Conservation (phyloP, 23 tunicate genomes). For the Styela clava region DNA sequence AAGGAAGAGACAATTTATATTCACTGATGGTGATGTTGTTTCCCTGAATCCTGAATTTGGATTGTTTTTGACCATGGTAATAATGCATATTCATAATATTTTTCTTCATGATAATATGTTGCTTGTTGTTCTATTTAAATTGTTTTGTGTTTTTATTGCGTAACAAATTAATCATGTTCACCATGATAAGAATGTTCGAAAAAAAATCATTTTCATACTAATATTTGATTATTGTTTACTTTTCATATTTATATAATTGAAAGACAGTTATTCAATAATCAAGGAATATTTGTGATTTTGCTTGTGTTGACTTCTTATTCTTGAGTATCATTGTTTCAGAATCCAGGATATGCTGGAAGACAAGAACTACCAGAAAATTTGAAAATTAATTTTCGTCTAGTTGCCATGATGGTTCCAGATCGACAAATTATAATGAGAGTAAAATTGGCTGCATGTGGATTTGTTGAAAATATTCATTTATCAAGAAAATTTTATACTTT, state of each 20-base stretch:
- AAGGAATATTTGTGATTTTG: too few relatives aligned
- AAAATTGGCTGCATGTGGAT: constrained; percentile 88
- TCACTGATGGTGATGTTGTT: constrained; percentile 93
- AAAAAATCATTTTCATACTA: too few relatives aligned
- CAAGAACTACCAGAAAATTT: constrained; percentile 95
- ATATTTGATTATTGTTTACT: too few relatives aligned
- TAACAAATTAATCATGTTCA: too few relatives aligned
- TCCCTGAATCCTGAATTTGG: constrained; percentile 95
- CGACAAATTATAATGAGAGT: constrained; percentile 98
- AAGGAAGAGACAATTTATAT: constrained; percentile 76
- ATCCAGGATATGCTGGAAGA: constrained; percentile 97
- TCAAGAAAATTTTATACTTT: constrained; percentile 95
- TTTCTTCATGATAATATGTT: too few relatives aligned
- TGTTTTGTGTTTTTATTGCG: too few relatives aligned
- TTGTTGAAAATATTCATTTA: constrained; percentile 85
- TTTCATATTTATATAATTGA: too few relatives aligned
- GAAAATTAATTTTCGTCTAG: constrained; percentile 89
- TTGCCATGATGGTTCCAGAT: constrained; percentile 99
- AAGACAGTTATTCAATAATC: too few relatives aligned
- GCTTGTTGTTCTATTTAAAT: neutral
- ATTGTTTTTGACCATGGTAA: constrained; percentile 87
- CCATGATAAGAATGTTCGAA: too few relatives aligned
- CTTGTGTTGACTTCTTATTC: too few relatives aligned
- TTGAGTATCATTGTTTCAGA: constrained; percentile 27
- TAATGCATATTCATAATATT: too few relatives aligned